phyloP scores from a whole-genome alignment of 2,797 vertebrate genomes.

The Ceyx erithaca region DNA sequence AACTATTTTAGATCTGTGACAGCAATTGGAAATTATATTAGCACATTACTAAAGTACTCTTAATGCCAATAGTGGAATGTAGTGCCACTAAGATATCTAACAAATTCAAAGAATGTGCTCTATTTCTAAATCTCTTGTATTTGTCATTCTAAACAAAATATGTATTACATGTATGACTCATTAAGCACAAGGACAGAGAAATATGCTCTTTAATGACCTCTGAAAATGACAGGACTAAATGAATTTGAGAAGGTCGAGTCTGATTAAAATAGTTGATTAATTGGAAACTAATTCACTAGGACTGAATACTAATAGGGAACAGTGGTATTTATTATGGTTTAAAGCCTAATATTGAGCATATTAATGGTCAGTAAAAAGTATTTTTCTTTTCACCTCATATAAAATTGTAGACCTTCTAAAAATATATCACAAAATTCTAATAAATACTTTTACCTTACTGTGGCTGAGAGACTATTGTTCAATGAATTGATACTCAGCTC shows the following conservation, averaged over 20 bases:
- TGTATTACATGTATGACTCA: slow-evolving; percentile 26
- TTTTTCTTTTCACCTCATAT: slow-evolving; percentile 50
- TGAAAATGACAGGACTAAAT: slow-evolving; percentile 68
- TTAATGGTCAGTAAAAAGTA: slow-evolving; percentile 65
- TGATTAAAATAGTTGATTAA: slow-evolving; percentile 80
- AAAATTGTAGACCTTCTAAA: slow-evolving; percentile 24
- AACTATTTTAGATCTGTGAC: not conserved
- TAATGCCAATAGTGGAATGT: slow-evolving; percentile 11
- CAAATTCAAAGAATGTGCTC: slow-evolving; percentile 13
- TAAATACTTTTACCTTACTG: not conserved
- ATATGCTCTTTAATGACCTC: slow-evolving; percentile 73
- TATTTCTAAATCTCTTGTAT: slow-evolving; percentile 48
- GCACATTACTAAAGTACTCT: not conserved
- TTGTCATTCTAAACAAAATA: slow-evolving; percentile 66
- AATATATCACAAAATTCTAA: slow-evolving; percentile 6
- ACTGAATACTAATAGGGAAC: slow-evolving; percentile 70
- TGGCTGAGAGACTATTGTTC: not conserved
- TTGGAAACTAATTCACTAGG: slow-evolving; percentile 73
- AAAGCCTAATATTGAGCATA: slow-evolving; percentile 52
- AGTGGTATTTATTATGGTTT: slow-evolving; percentile 42
- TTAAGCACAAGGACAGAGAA: slow-evolving; percentile 49
- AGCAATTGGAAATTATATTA: not conserved
- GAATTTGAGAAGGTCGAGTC: slow-evolving; percentile 75
- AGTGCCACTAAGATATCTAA: slow-evolving; percentile 40
- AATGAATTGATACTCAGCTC: not conserved